These are phyloP conservation scores for Pelvicachromis taeniatus DNA, from an alignment of 2,113 vertebrate genomes.

Conservation along the genomic window DNA sequence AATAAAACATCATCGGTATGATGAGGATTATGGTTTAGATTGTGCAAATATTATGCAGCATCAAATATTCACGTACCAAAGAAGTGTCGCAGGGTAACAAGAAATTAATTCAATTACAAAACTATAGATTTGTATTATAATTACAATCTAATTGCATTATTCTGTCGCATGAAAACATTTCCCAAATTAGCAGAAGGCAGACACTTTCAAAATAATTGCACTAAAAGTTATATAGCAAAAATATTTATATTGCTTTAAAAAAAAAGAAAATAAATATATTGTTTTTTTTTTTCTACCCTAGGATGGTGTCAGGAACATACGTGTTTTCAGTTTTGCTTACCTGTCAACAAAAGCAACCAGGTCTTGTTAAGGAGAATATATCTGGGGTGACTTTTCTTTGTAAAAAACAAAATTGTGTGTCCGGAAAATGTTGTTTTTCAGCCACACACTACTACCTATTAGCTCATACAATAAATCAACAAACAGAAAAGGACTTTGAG, in stretches of 20 bases:
- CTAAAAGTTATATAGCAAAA: background rate
- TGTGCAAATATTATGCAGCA: background rate
- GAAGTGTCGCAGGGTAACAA: background rate
- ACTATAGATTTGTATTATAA: background rate
- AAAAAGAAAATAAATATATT: background rate
- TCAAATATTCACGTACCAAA: background rate
- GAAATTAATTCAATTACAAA: background rate
- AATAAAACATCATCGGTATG: background rate
- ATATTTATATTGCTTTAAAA: background rate
- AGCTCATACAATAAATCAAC: background rate
- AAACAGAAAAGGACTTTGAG: background rate
- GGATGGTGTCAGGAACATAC: background rate
- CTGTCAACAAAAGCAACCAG: background rate
- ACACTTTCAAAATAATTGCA: background rate
- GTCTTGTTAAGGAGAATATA: background rate
- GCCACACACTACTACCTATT: background rate
- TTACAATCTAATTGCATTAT: background rate
- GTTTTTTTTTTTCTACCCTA: rapidly evolving
- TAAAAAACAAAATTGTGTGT: background rate
- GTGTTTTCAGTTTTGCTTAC: background rate
- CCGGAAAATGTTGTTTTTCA: background rate
- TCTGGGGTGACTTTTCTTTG: background rate
- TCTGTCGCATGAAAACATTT: background rate
- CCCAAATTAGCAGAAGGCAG: background rate
- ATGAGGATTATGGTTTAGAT: background rate